Conservation (phyloP, 2,888 invertebrate species). For the Metallyticus violacea region DNA sequence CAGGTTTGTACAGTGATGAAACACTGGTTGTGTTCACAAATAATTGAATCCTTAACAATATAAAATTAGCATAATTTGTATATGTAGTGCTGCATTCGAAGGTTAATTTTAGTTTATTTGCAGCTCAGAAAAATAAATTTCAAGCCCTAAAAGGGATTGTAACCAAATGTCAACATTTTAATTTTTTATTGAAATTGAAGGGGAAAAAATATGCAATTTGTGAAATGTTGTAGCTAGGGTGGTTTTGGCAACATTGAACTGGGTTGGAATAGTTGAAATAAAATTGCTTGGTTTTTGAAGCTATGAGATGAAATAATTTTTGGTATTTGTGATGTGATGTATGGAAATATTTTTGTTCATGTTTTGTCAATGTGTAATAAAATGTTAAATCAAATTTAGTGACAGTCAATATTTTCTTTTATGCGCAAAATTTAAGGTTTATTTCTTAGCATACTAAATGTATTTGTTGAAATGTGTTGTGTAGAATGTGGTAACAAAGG, state of each 20-base stretch:
- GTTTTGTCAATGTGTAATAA: not conserved
- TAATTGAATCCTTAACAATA: not conserved
- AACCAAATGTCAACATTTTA: not conserved
- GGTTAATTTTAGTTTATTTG: not conserved
- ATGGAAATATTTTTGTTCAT: not conserved
- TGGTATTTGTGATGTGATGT: not conserved
- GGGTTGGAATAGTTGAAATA: not conserved
- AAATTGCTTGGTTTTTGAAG: not conserved
- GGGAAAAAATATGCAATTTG: not conserved
- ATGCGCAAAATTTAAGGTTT: not conserved
- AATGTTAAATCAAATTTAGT: not conserved
- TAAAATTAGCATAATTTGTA: conserved; percentile 6
- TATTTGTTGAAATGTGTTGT: not conserved
- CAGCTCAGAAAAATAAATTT: not conserved
- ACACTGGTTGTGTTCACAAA: conserved; percentile 1
- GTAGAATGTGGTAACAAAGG: not conserved
- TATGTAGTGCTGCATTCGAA: conserved; percentile 3
- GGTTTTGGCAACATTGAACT: not conserved
- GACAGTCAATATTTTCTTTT: not conserved
- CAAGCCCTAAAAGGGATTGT: not conserved
- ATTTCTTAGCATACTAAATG: not conserved
- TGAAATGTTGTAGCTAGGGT: not conserved
- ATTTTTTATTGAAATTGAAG: not conserved
- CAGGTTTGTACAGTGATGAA: conserved; percentile 16
- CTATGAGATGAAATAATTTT: not conserved